Base-by-base conservation (phyloP, 2,888 invertebrate species). In the Timema cristinae region DNA sequence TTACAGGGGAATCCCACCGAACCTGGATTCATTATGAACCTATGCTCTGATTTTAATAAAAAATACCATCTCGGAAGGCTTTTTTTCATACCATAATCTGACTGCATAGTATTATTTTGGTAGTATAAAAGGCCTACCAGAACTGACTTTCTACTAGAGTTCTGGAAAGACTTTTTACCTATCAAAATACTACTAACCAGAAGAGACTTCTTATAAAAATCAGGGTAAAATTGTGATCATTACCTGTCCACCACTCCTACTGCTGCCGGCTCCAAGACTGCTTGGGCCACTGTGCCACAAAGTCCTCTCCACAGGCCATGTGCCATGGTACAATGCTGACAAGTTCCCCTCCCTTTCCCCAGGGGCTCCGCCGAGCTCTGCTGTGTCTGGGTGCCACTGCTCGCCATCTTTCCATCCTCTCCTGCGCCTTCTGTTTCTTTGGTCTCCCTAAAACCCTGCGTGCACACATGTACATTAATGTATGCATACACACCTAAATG, bases 281-380 rank as follows among this genome's bases (percentile, higher is more conserved):
- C 67, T 67, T n/a, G 71, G 78, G 73, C 68, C 78, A 74, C 77
- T 78, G 73, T 81, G 73, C 79, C 79, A 83, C 79, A 83, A 74
- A 78, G 77, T 72, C 81, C 81, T 83, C 78, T 86, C 86, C 61
- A 86, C 84, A 7, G 88, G 87, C 89, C 88, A 89, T 13, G 87
- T 86, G n/a, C 87, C 88, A 77, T 87, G 87, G 78, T 86, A 86
- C 72, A 86, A 81, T 61, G 84, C 81, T 11, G 84, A 81, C 72
- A 85, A 75, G 75, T 79, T 81, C 10, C 63, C 75, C 16, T 81
- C 78, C 52, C 76, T 71, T 72, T 75, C 50, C 76, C 69, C 72
- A 7, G 50, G 67, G 59, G n/a, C 10, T 71, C 51, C 16, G 66
- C 6, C 61, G 50, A n/a, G 13, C 48, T 50, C 63, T 70, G 72